Conservation (phyloP, 1,140 invertebrate species). For the Calliopsis andreniformis region DNA sequence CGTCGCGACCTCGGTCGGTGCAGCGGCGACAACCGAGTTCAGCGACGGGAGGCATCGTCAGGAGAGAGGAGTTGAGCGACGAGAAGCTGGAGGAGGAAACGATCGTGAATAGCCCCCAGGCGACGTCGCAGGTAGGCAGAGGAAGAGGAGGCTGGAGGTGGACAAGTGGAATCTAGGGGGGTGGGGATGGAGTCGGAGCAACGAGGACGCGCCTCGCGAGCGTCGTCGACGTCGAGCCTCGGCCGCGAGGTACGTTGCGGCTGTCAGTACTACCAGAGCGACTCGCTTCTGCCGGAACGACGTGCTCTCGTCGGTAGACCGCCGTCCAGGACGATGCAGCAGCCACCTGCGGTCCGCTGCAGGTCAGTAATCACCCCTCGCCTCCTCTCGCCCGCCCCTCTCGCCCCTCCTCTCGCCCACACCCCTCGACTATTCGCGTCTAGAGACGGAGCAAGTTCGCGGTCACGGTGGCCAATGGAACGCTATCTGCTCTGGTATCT, state of each 20-base stretch:
- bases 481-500: too few relatives aligned
- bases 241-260: conserved; percentile 89
- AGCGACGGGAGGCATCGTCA: too few relatives aligned
- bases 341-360: conserved; percentile 61
- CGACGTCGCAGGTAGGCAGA: conserved; percentile 28
- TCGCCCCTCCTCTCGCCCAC: conserved; percentile 6
- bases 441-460: too few relatives aligned
- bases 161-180: conserved; percentile 46
- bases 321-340: conserved; percentile 68
- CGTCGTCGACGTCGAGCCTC: conserved; percentile 85
- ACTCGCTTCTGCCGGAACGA: conserved; percentile 88
- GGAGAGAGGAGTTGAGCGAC: neutral
- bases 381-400: neutral
- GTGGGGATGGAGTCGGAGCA: conserved; percentile 75
- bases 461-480: too few relatives aligned
- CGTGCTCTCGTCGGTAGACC: conserved; percentile 83
- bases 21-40: too few relatives aligned
- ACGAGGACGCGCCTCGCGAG: conserved; percentile 78
- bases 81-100: conserved; percentile 8
- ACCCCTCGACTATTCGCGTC: too few relatives aligned
- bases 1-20: neutral
- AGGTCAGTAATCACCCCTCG: conserved; percentile 60
- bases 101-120: conserved; percentile 12
- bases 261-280: conserved; percentile 91
- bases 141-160: conserved; percentile 55